phyloP scores from a whole-genome alignment of 2,113 vertebrate species.

The Microcebus lehilahytsara region DNA sequence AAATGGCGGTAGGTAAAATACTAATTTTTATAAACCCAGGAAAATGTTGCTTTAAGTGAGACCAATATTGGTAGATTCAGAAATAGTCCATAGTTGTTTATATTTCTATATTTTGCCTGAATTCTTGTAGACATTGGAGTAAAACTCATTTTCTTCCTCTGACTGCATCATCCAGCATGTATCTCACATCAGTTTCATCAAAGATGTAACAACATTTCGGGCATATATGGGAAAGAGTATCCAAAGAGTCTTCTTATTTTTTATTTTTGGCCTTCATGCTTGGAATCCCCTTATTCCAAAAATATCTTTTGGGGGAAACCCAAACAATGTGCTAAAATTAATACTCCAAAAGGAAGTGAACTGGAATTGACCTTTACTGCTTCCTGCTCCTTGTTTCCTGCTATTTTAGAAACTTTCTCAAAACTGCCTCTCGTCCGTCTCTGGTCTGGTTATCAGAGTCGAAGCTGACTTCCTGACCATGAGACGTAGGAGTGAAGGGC shows the following conservation, averaged over 20 bases:
- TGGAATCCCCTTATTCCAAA: slow-evolving; percentile 72
- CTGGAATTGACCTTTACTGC: slow-evolving; percentile 32
- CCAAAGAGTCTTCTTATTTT: neutral
- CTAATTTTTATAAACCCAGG: neutral
- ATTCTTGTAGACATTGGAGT: neutral
- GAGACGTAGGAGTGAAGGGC: neutral
- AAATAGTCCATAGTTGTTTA: neutral
- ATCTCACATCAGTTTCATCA: neutral
- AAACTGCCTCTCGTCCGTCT: neutral
- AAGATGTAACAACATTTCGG: neutral
- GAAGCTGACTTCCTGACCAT: slow-evolving; percentile 2
- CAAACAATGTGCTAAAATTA: slow-evolving; percentile 75
- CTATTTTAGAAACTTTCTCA: slow-evolving; percentile 64
- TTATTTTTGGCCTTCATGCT: slow-evolving; percentile 53
- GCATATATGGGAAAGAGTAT: neutral
- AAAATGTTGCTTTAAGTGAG: neutral
- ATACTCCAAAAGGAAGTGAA: slow-evolving; percentile 51
- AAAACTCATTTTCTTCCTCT: neutral
- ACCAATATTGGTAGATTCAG: neutral
- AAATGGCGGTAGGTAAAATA: neutral
- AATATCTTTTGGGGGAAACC: slow-evolving; percentile 69
- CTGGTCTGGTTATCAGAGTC: neutral
- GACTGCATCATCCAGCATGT: neutral
- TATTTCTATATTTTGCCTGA: neutral
- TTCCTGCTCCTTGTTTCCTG: slow-evolving; percentile 64